These are phyloP conservation scores for Typhlomys cinereus DNA, from an alignment of 2,113 vertebrate species.

Conservation along the genomic window DNA sequence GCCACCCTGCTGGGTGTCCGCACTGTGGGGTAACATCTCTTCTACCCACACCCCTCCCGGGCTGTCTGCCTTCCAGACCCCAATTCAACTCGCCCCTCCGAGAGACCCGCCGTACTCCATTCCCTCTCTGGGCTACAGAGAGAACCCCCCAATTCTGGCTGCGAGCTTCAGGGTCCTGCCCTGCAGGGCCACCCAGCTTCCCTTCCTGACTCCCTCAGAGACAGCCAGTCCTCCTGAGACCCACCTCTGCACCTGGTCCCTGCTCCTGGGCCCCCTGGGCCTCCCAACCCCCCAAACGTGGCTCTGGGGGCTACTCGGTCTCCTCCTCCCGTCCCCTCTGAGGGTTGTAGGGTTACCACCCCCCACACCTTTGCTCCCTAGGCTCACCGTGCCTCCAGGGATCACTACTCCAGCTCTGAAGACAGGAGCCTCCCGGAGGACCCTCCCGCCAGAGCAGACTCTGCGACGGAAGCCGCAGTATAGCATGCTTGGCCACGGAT, in stretches of 20 bases:
- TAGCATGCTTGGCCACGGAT: rapidly evolving
- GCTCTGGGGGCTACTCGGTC: background rate
- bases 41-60: background rate
- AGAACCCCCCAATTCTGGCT: background rate
- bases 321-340: no score
- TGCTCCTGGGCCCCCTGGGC: background rate
- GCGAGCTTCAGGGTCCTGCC: no score
- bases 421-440: background rate
- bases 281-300: background rate
- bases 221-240: background rate
- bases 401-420: background rate
- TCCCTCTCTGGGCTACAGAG: background rate
- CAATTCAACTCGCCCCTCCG: background rate
- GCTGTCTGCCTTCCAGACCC: background rate
- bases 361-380: background rate
- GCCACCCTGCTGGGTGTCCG: background rate
- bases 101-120: background rate
- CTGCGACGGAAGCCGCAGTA: background rate
- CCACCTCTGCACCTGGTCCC: background rate
- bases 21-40: rapidly evolving
- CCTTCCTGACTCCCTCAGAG: background rate
- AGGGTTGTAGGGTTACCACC: background rate
- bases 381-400: background rate
- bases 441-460: background rate
- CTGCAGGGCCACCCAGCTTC: background rate